A percentile compares a stretch with the other conserved stretches of the same genome.
Evolutionary conservation across 2,113 vertebrate species (phyloP).

Genomic region (Ivindomyrus marchei): DNA sequence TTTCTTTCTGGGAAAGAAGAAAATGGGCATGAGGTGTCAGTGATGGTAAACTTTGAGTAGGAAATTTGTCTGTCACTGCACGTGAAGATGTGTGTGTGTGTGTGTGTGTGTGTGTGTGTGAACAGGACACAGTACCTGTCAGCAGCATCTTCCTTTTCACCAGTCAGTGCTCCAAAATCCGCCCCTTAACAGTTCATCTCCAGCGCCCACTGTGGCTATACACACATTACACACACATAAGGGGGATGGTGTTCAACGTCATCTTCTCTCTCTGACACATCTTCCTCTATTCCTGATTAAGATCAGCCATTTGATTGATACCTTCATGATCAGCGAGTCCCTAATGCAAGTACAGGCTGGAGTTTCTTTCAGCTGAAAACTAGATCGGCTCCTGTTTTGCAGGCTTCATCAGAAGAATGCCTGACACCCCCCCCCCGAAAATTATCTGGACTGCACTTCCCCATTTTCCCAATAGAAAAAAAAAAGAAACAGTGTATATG

Average conservation of each 20-base stretch:
- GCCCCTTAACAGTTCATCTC: constrained; percentile 41
- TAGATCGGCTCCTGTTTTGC: neutral
- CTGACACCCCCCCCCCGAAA: neutral
- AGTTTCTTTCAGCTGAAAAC: neutral
- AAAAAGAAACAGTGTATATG: neutral
- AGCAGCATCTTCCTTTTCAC: constrained; percentile 38
- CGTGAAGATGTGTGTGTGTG: constrained; percentile 32
- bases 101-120: constrained; percentile 24
- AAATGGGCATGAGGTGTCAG: neutral
- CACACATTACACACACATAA: neutral
- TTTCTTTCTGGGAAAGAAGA: neutral
- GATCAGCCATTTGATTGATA: neutral
- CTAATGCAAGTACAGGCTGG: neutral
- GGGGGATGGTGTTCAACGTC: neutral
- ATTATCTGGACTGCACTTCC: neutral
- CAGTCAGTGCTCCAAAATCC: constrained; percentile 40
- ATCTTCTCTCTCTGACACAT: neutral
- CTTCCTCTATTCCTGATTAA: neutral
- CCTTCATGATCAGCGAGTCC: neutral
- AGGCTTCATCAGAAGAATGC: neutral
- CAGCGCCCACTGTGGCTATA: constrained; percentile 9
- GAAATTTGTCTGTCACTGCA: neutral
- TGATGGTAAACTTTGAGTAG: neutral
- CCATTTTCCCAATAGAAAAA: neutral
- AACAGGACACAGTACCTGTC: constrained; percentile 47